Base-by-base conservation (phyloP, 2,113 vertebrate genomes). In the Pleuronectes platessa region DNA sequence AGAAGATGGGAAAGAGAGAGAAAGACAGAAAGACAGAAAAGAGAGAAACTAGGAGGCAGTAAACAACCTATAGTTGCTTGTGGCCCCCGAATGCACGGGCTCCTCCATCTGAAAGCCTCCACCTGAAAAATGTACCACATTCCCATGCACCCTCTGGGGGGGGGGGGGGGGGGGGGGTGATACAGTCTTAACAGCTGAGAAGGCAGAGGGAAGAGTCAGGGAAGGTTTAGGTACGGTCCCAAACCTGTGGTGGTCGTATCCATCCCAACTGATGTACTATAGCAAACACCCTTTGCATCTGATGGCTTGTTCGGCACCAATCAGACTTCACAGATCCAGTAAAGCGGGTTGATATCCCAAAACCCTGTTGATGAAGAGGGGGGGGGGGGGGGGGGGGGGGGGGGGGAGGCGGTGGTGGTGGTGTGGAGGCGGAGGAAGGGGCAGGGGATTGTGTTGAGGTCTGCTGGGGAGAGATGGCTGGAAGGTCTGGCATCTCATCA, bases 31-130 rank as follows among this genome's bases (percentile, higher is more conserved):
- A 24, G 2, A 24, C 1, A 1, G 24, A 24, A 24, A 24, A 24
- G 24, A 24, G 24, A 24, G 24, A 24, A 24, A 24, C 24, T 24
- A 24, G 24, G 24, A 24, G 24, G 24, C 24, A 2, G 24, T 24
- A 24, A 24, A 24, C 24, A 24, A 24, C 24, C 24, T 24, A 24
- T 24, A 24, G 24, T 24, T 24, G 24, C 24, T 45, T 85, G 94
- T 71, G 88, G 92, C 84, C 92, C 94, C 97, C 24, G 90, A 95
- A 97, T 17, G 91, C 86, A 86, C 93, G 88, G 68, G 79, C 93
- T 75, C 93, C 94, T 76, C 96, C 96, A 99, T 99, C 68, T 95
- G 97, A 92, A 98, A 99, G 23, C 93, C 90, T 40, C 93, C 64
- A 92, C 93, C 95, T 96, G 78, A 20, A 54, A 7, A 31, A 83